Evolutionary conservation across 2,888 invertebrate genomes (phyloP), one percentile per base, ranked within the genome.

Genomic region (Aphelenchoides bicaudatus): DNA sequence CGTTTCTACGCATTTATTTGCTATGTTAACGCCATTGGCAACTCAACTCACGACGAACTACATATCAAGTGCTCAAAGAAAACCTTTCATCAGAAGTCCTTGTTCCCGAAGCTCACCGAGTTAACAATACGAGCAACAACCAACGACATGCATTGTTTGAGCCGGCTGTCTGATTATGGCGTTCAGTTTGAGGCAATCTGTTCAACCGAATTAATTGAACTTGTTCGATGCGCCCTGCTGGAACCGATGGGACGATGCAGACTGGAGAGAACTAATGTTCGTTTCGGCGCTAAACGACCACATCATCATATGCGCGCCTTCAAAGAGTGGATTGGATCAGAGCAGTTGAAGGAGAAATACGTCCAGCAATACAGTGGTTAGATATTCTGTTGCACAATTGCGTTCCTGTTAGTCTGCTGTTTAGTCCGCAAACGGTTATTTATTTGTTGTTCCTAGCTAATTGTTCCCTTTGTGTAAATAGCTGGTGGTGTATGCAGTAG

Each of bases 1-100:
- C 54, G 63, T 3, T 63, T 65, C 65, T 53, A 63, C 56, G 39
- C 62, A 19, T 63, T 63, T 46, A 49, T 61, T 43, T 37, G 49
- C 30, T 63, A 63, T 38, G 48, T 67, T 8, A 28, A 62, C 19
- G 59, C 67, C 10, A 27, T 68, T 16, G 63, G 67, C 8, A 29
- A 34, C n/a, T 34, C 39, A 19, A 55, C 27, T 28, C 34, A 21
- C 10, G 50, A 63, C 34, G 58, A 68, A 23, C 46, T 65, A 23
- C 63, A 63, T 47, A 62, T 62, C 63, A 65, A 63, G 56, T 38
- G 39, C 21, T 25, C 28, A 39, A 63, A 61, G 39, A 23, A 37
- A 23, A 16, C 31, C 23, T 21, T 25, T 8, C 59, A 31, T 60
- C 25, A 58, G 37, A 37, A 34, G 34, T 47, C 59, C 39, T 55